Evolutionary conservation across 2,888 invertebrate genomes (phyloP), one percentile per base, ranked within the genome.

Genomic region (Caradrina kadenii): DNA sequence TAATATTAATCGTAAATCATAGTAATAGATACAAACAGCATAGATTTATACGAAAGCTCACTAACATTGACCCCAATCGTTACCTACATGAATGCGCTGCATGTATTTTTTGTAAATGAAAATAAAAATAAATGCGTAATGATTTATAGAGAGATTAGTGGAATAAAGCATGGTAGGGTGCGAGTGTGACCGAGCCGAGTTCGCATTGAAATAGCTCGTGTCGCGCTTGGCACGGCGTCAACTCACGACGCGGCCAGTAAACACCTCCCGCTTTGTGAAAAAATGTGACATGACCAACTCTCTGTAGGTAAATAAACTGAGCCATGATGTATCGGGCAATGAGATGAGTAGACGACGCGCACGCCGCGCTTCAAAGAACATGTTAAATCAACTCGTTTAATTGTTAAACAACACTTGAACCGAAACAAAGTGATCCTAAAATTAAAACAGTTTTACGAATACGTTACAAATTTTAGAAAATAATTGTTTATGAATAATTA

Each of bases 191-290:
- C 80, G 80, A 80, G 79, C 62, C 68, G 76, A 81, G 81, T 82
- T 86, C 78, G 86, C 87, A 84, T 93, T 88, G 91, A 94, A 94
- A 94, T 94, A 94, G 90, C 90, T 82, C 81, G 84, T 89, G 91
- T 93, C 90, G 89, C 87, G 88, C 76, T 94, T 94, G 95, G 95
- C 95, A 94, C 90, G 76, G 82, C 88, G 83, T 93, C 94, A 94
- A 93, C 79, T 89, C 80, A 69, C 76, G 78, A 82, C 86, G 79
- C 73, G 81, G 79, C 85, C 86, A 83, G 89, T 92, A 91, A 92
- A 92, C 91, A 91, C 84, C 81, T 77, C 76, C 74, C 80, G 87
- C 87, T 90, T 90, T 89, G 84, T 87, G 82, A 90, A 92, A 93
- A 93, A 93, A 90, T 88, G 90, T 90, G 88, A 92, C 91, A 90